A percentile compares a stretch with the other conserved stretches of the same genome.
phyloP scores from a whole-genome alignment of 2,113 vertebrate species.

The Neolamprologus tretocephalus region DNA sequence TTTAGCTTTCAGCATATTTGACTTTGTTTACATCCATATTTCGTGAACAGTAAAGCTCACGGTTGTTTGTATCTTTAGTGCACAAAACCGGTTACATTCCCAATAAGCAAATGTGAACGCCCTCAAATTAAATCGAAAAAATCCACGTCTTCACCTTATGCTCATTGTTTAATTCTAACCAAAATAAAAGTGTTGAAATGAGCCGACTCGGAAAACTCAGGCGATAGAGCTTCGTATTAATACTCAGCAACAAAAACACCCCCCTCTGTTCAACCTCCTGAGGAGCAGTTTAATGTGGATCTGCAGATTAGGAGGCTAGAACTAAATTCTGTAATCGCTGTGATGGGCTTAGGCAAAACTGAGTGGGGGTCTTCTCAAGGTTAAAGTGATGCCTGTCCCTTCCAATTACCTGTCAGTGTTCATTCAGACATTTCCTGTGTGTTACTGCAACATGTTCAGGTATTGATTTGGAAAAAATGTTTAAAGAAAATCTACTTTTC shows the following conservation, averaged over 20 bases:
- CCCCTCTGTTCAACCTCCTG: neutral
- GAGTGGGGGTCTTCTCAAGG: conserved; percentile 39
- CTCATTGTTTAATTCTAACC: neutral
- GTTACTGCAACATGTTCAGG: neutral
- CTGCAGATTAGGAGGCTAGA: conserved; percentile 47
- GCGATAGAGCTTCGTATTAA: neutral
- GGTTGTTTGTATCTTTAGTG: neutral
- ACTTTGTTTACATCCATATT: neutral
- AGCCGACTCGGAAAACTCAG: neutral
- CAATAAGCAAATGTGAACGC: neutral
- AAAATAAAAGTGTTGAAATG: neutral
- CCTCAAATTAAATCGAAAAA: neutral
- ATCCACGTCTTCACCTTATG: neutral
- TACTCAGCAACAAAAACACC: neutral
- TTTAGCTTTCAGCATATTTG: neutral
- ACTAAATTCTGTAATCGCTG: conserved; percentile 35
- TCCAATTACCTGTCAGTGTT: neutral
- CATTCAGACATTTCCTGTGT: neutral
- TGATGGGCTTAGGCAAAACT: conserved; percentile 22
- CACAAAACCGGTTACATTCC: neutral
- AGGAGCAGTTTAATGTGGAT: conserved; percentile 43
- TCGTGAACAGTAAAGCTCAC: neutral
- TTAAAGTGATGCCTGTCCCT: conserved; percentile 25
- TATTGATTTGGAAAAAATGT: neutral
- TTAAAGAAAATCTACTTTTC: neutral